Base-by-base conservation (phyloP, 2,797 vertebrate species). In the Sylvia borin region DNA sequence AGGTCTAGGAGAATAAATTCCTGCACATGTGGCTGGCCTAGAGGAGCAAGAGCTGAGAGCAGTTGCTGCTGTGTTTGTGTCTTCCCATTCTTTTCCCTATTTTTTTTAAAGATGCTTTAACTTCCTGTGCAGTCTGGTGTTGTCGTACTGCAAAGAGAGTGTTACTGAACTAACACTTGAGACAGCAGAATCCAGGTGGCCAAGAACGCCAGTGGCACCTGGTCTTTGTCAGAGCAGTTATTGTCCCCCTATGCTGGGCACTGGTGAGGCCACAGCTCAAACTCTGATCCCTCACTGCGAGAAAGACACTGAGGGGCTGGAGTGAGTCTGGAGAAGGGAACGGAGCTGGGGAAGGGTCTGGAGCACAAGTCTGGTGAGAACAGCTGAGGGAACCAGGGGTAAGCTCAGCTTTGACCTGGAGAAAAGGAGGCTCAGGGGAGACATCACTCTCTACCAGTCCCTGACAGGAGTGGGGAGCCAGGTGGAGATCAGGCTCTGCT, bases 11-110 rank as follows among this genome's bases (percentile, higher is more conserved):
- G 75, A 34, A 26, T 3, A 7, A 36, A 54, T 11, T 9, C 2
- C 5, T 15, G 8, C 17, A 2, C 0, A 0, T 14, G 55, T n/a
- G 8, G 26, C 67, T 73, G 64, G 38, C 29, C 26, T 24, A 0
- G 2, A 51, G 60, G 70, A 73, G 65, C 18, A 43, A 43, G 74
- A 6, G 45, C 0, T 0, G 6, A 51, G 48, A 73, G 48, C 40
- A 22, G 51, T 25, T 60, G 6, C 24, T 40, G 72, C 57, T 54
- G n/a, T 9, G 31, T 50, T 65, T 9, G 13, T 55, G 55, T 19
- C 34, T 13, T 72, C 58, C 31, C 29, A 2, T 55, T 66, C 9
- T 66, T 66, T 40, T 31, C 32, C 25, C 8, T 31, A 0, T 3
- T 20, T 42, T 50, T 60, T 32, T 6, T 1, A 34, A 16, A 62